phyloP scores from a whole-genome alignment of 2,797 vertebrate species.

The Eutrigla gurnardus region DNA sequence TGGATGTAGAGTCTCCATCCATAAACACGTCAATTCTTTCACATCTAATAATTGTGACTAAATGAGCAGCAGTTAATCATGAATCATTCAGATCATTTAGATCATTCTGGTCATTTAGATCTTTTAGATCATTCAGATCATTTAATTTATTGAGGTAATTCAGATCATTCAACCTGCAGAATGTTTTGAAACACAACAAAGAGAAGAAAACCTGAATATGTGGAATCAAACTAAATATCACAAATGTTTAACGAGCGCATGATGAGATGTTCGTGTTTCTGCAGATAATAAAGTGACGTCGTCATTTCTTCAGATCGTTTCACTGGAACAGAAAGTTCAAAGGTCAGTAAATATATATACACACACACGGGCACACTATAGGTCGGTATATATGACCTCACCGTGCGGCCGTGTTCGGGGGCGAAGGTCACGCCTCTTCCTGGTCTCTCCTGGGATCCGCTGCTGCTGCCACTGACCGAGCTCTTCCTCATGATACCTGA shows the following conservation, averaged over 20 bases:
- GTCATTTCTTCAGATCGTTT: not conserved
- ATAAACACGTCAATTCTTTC: no score
- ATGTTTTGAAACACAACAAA: no score
- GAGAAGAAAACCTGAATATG: no score
- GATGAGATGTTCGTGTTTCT: no score
- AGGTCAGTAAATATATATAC: conserved; percentile 1
- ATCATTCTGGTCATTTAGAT: no score
- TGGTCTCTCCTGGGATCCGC: conserved; percentile 87
- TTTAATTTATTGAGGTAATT: no score
- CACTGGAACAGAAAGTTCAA: conserved; percentile 44
- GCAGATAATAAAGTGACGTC: not conserved
- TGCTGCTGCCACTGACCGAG: conserved; percentile 90
- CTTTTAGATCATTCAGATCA: no score
- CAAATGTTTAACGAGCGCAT: not conserved
- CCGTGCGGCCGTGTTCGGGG: conserved; percentile 82
- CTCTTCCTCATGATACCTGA: conserved; percentile 91
- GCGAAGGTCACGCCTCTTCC: conserved; percentile 91
- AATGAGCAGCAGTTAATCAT: no score
- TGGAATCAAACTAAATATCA: not conserved
- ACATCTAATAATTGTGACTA: no score
- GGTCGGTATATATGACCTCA: conserved; percentile 73
- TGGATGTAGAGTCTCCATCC: no score
- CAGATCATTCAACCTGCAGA: no score
- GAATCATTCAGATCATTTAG: no score
- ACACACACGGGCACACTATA: not conserved